phyloP scores from a whole-genome alignment of 1,140 invertebrate species.

The Trichogramma pretiosum region DNA sequence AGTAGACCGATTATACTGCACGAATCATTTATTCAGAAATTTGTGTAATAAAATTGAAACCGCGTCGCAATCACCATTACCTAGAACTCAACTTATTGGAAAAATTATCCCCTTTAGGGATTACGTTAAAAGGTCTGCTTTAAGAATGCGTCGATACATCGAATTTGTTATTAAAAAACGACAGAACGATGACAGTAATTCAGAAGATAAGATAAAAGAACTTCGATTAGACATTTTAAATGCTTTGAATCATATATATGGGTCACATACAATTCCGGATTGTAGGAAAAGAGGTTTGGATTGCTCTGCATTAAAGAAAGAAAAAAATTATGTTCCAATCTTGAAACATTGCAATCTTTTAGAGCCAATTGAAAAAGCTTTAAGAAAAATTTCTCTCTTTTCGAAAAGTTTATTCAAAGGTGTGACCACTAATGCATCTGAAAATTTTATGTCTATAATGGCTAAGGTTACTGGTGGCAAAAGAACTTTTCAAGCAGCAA shows the following conservation, averaged over 20 bases:
- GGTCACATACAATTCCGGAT: slow-evolving; percentile 2
- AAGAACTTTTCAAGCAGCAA: slow-evolving; percentile 24
- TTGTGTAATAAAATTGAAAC: too few species aligned
- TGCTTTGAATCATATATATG: slow-evolving; percentile 7
- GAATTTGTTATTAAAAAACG: background rate
- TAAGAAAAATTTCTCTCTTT: slow-evolving; percentile 9
- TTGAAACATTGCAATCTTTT: background rate
- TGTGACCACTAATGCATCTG: slow-evolving; percentile 35
- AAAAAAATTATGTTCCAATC: background rate
- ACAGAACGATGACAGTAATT: too few species aligned
- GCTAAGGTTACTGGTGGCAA: slow-evolving; percentile 24
- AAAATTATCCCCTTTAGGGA: background rate
- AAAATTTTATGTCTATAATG: slow-evolving; percentile 29
- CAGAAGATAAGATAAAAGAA: background rate
- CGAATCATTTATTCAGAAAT: slow-evolving; percentile 8
- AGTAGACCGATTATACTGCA: slow-evolving; percentile 27
- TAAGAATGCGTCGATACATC: background rate
- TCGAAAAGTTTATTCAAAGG: slow-evolving; percentile 25
- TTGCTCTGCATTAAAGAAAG: background rate
- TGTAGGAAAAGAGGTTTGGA: background rate
- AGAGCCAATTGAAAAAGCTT: background rate
- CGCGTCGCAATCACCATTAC: background rate
- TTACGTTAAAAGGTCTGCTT: background rate
- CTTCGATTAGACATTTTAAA: background rate
- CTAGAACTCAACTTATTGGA: background rate